These are phyloP conservation scores for Diaperis boleti DNA, from an alignment of 2,888 invertebrate genomes.

Conservation along the genomic window DNA sequence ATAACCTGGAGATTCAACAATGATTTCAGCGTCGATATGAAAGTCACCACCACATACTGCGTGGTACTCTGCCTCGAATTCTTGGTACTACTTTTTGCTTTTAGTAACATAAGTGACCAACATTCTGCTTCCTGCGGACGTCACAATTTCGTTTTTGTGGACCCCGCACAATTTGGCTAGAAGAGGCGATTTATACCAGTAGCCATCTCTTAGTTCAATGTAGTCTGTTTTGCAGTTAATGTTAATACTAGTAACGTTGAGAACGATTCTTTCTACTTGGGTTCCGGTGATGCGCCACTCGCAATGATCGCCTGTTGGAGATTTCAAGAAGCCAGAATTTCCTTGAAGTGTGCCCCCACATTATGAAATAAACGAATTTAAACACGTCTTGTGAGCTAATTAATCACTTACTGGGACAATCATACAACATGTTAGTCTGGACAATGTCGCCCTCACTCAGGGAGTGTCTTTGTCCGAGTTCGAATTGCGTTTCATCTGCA, in stretches of 20 bases:
- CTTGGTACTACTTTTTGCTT: slow-evolving; percentile 78
- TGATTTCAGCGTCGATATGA: slow-evolving; percentile 80
- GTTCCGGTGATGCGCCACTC: too few relatives aligned
- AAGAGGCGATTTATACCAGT: slow-evolving; percentile 90
- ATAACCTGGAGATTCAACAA: slow-evolving; percentile 95
- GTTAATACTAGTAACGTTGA: too few relatives aligned
- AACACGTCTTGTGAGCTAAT: too few relatives aligned
- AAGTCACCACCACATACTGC: slow-evolving; percentile 95
- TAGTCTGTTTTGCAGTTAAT: too few relatives aligned
- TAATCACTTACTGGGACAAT: slow-evolving; percentile 86
- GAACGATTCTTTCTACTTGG: too few relatives aligned
- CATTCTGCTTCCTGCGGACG: slow-evolving; percentile 89
- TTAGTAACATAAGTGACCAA: slow-evolving; percentile 87
- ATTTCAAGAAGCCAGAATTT: too few relatives aligned
- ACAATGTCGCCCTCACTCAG: slow-evolving; percentile 94
- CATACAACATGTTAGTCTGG: slow-evolving; percentile 94
- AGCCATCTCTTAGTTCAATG: slow-evolving; percentile 93
- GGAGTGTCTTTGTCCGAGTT: slow-evolving; percentile 93
- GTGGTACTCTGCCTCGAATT: slow-evolving; percentile 91
- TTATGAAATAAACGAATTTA: too few relatives aligned
- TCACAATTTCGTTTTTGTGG: slow-evolving; percentile 78
- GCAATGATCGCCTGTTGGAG: too few relatives aligned
- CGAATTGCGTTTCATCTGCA: slow-evolving; percentile 81
- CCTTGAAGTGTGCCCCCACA: too few relatives aligned
- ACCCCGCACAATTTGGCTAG: slow-evolving; percentile 90